Base-by-base conservation (phyloP, 2,113 vertebrate species). In the Oriolus oriolus region DNA sequence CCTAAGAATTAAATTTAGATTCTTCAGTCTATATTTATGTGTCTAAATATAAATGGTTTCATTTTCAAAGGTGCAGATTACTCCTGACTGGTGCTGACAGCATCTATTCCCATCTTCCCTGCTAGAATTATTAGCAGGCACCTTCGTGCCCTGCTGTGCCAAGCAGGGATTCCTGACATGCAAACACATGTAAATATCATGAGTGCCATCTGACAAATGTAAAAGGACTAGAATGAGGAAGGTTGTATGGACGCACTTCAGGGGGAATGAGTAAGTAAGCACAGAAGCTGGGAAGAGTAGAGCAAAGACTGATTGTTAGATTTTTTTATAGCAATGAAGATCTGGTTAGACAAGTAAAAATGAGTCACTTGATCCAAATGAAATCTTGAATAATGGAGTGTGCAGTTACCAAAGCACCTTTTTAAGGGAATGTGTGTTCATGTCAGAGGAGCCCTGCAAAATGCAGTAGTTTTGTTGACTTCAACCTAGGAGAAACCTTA, bases 51-150 rank as follows among this genome's bases (percentile, higher is more conserved):
- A 96, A 94, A 84, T 0, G 44, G 85, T 90, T 96, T 96, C 85
- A 92, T 96, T 96, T 96, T 96, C 90, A 96, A 96, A 96, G 83
- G 76, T 84, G 65, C 79, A 82, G 88, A 93, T 95, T 90, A 89
- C 68, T 86, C 53, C 7, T 10, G 83, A 45, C 88, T 92, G 80
- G 79, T 0, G 27, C 73, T 96, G 96, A 95, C 96, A 95, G 69
- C 65, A 81, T 85, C 87, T 94, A 95, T 87, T 97, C 93, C 94
- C 66, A 93, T 94, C 85, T 92, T 84, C 39, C 23, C 83, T 69
- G 44, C 73, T 68, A 86, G 82, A 92, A 92, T 74, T 96, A 94
- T 95, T 90, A 96, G 44, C 79, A 78, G 81, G 41, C 88, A 94
- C 56, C 88, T 90, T 94, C 0, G 0, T 86, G 83, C 53, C 2